Base-by-base conservation (phyloP, 2,797 vertebrate species). In the Peromyscus melanophrys region DNA sequence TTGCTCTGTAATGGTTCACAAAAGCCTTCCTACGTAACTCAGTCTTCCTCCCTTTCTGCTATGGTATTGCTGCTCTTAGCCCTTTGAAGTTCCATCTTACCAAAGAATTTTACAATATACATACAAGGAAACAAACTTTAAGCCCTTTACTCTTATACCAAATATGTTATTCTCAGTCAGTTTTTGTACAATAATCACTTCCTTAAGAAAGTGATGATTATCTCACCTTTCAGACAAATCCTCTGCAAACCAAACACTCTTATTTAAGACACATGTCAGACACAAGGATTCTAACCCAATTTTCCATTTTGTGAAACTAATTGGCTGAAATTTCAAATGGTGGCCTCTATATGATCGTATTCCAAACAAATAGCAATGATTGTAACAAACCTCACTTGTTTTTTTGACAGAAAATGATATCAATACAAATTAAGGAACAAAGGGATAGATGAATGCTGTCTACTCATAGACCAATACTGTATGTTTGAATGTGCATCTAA, bases 301-400 rank as follows among this genome's bases (percentile, higher is more conserved):
- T 90, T 84, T 84, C 65, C n/a, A 69, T 34, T 95, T 89, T 89
- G 88, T 73, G 6, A 86, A 89, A 49, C 25, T 73, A 76, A 88
- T 37, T 43, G 29, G 4, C 69, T 71, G 52, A 76, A 31, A 77
- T 65, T 40, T 84, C 7, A 81, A 97, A 67, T 9, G 88, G 40
- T 77, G 25, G 13, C 2, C 29, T 71, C 34, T 40, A 34, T 87
- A 14, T 31, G 82, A 43, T 87, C 57, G 31, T 31, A 84, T 77
- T 61, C 9, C 17, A 21, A 67, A 4, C 23, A 73, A 10, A 34
- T 11, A 86, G 8, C 17, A 89, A 29, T 31, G 4, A 63, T 19
- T 75, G 11, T 92, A 52, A 3, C 16, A n/a, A n/a, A 14, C 31
- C 12, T 52, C 23, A 67, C 12, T 80, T 84, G 34, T 61, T 55